phyloP scores from a whole-genome alignment of 2,113 vertebrate species.

The Saimiri boliviensis region DNA sequence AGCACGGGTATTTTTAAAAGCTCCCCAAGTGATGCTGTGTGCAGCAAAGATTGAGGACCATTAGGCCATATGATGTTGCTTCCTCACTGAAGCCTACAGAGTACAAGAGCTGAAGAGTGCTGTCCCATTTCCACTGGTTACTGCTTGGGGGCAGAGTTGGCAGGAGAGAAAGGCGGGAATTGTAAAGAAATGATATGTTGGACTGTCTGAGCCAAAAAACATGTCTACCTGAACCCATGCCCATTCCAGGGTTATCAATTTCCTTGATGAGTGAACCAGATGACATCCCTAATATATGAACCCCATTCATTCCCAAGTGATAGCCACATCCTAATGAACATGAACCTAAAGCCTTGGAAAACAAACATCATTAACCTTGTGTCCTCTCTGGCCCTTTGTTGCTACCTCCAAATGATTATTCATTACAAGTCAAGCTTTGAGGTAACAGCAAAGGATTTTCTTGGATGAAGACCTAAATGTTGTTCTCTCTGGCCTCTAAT shows the following conservation, averaged over 20 bases:
- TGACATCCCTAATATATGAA: neutral
- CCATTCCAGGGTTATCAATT: neutral
- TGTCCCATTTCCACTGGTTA: neutral
- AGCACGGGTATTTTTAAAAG: neutral
- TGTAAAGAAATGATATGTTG: neutral
- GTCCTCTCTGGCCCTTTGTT: neutral
- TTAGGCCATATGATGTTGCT: neutral
- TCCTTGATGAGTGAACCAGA: neutral
- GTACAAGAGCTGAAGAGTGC: neutral
- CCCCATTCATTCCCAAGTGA: neutral
- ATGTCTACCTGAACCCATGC: conserved; percentile 4
- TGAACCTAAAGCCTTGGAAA: conserved; percentile 4
- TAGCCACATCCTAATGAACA: conserved; percentile 19
- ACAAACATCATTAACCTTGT: conserved; percentile 1
- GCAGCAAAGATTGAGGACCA: neutral
- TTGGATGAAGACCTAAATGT: conserved; percentile 9
- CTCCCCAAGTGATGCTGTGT: neutral
- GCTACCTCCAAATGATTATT: neutral
- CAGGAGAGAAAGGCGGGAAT: neutral
- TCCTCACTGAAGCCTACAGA: neutral
- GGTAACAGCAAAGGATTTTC: neutral
- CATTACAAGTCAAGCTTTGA: neutral
- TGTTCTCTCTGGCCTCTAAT: conserved; percentile 41
- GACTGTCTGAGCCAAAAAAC: neutral
- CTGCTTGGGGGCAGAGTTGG: neutral